These are phyloP conservation scores for Cheilosia scutellata DNA, from an alignment of 2,888 invertebrate genomes.

Conservation along the genomic window DNA sequence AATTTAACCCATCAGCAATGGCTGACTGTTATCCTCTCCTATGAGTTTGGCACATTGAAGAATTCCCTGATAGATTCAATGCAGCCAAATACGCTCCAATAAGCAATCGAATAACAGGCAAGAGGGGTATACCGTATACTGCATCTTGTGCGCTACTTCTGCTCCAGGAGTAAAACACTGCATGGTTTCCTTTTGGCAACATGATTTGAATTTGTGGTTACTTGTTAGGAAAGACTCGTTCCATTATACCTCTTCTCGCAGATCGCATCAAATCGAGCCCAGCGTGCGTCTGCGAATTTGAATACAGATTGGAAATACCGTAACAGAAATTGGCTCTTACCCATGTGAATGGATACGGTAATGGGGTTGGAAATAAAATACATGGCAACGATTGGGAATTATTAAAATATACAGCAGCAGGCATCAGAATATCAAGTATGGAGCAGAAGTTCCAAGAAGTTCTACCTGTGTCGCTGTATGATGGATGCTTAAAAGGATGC, in stretches of 20 bases:
- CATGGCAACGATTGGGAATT: constrained; percentile 66
- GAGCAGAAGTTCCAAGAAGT: background rate
- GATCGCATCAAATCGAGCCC: constrained; percentile 11
- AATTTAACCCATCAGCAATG: constrained; percentile 57
- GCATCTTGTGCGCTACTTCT: background rate
- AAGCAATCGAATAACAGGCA: constrained; percentile 6
- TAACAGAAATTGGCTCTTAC: constrained; percentile 68
- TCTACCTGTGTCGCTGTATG: background rate
- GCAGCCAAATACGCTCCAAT: constrained; percentile 65
- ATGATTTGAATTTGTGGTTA: constrained; percentile 64
- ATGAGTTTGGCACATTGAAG: constrained; percentile 46
- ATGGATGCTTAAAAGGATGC: background rate
- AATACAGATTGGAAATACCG: constrained; percentile 73
- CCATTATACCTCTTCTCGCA: background rate
- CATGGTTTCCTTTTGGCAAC: constrained; percentile 41
- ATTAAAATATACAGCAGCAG: constrained; percentile 55
- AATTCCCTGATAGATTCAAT: constrained; percentile 60
- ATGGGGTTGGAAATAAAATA: constrained; percentile 58
- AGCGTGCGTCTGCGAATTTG: constrained; percentile 63
- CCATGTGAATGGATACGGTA: constrained; percentile 59
- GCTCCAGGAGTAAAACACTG: constrained; percentile 24
- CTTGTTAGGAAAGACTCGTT: constrained; percentile 31
- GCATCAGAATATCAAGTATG: background rate
- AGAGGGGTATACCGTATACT: background rate
- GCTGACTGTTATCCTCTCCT: background rate